Conservation (phyloP, 2,797 vertebrate genomes). For the Esox masquinongy region DNA sequence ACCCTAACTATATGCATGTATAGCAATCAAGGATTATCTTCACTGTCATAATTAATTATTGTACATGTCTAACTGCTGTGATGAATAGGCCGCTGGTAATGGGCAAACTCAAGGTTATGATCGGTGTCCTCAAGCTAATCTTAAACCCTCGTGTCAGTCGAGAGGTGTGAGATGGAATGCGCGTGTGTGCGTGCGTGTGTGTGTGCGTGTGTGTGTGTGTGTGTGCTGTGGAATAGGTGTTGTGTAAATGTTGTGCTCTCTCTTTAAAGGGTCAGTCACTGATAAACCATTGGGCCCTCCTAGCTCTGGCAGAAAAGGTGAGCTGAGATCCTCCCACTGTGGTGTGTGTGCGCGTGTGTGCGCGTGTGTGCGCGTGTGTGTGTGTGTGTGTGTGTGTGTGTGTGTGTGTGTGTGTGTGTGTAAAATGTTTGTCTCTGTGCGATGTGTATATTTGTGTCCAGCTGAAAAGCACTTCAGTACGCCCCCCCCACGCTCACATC, state of each 20-base stretch:
- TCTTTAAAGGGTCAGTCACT: slow-evolving; percentile 90
- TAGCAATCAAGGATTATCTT: too few species aligned
- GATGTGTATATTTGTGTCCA: neutral
- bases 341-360: slow-evolving; percentile 12
- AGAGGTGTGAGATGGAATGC: neutral
- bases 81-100: too few species aligned
- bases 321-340: slow-evolving; percentile 75
- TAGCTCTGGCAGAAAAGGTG: slow-evolving; percentile 97
- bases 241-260: slow-evolving; percentile 35
- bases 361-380: slow-evolving; percentile 23
- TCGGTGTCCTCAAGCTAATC: neutral
- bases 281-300: slow-evolving; percentile 91
- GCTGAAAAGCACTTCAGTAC: too few species aligned
- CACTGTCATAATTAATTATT: too few species aligned
- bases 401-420: neutral
- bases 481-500: too few species aligned
- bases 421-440: slow-evolving; percentile 7
- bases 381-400: slow-evolving; percentile 6
- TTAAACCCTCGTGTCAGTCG: neutral
- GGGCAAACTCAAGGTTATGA: neutral
- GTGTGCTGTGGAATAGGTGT: slow-evolving; percentile 31
- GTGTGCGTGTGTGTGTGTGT: neutral
- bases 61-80: too few species aligned
- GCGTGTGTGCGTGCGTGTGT: neutral
- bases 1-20: too few species aligned